A percentile compares a stretch with the other conserved stretches of the same genome.
phyloP scores from a whole-genome alignment of 53 echinoderm and acorn worm species.

The Stichopus horrens region DNA sequence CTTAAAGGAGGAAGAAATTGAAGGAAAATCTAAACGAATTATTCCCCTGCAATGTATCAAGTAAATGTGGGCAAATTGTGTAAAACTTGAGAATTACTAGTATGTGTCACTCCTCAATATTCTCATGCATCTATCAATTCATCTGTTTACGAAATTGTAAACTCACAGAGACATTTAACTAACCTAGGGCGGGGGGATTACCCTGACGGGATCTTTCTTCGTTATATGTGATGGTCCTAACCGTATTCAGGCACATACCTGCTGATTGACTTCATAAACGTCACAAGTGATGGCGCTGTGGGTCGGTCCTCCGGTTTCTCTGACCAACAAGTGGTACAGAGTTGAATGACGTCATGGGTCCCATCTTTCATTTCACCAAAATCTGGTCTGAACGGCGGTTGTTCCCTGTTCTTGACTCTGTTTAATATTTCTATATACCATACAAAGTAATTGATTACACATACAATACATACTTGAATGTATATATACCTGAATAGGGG shows the following conservation, averaged over 20 bases:
- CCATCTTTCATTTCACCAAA: conserved; percentile 20
- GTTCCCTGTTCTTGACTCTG: conserved; percentile 16
- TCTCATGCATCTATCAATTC: too few species aligned
- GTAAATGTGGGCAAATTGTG: too few species aligned
- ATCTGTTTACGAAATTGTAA: too few species aligned
- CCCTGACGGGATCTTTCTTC: neutral
- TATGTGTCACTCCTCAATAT: too few species aligned
- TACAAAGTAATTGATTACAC: too few species aligned
- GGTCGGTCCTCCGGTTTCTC: conserved; percentile 55
- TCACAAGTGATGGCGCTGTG: conserved; percentile 42
- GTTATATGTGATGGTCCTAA: neutral
- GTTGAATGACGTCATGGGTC: conserved; percentile 30
- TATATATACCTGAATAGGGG: too few species aligned
- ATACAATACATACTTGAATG: too few species aligned
- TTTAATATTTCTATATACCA: conserved; percentile 6
- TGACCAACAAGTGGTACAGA: conserved; percentile 42
- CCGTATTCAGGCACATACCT: conserved; percentile 19
- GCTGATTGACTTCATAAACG: conserved; percentile 60
- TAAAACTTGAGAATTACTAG: too few species aligned
- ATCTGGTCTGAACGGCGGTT: conserved; percentile 17
- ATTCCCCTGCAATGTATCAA: too few species aligned
- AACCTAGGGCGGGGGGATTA: neutral
- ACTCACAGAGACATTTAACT: too few species aligned
- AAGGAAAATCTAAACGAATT: too few species aligned
- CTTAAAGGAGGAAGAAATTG: too few species aligned